Base-by-base conservation (phyloP, 1,140 invertebrate genomes). In the Limonius californicus region DNA sequence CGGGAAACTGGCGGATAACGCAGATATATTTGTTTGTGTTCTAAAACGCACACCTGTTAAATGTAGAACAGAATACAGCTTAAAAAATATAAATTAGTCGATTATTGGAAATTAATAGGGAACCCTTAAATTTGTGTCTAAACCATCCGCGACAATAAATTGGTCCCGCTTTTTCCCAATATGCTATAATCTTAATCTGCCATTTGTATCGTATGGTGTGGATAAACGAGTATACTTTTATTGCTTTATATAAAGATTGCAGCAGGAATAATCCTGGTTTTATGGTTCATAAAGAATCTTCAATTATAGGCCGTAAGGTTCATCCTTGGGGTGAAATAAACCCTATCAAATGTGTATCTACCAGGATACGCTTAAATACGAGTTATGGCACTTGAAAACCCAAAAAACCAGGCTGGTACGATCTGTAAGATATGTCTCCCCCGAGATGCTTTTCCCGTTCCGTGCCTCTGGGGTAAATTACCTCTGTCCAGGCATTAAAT, bases 401-500 rank as follows among this genome's bases (percentile, higher is more conserved):
- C 57, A 32, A 61, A 67, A 54, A 65, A 67, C 54, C 50, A 57
- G 57, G 45, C 65, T 50, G 57, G 27, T 58, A 67, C 59, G 54
- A 59, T 66, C 54, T 45, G 21, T 42, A 65, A 67, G 62, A 65
- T 67, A 69, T 67, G 61, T 54, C 53, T 65, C 68, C 66, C 68
- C 12, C 18, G 65, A 59, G 67, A 39, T 50, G 32, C 50, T 42
- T 55, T 59, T 63, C 35, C 60, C 16, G 54, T 19, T 30, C 32
- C 47, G 23, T 55, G 30, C 50, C 42, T 23, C 32, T 39, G 57
- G 55, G 57, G 57, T 69, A 67, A 69, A 69, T 69, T 63, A 66
- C 63, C 59, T 35, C 54, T 55, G 60, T 64, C 66, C 63, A 60
- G 39, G 59, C 61, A 70, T 66, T 70, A 70, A 70, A 70, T 65